These are phyloP conservation scores for Gephyroberyx darwinii DNA, from an alignment of 2,797 vertebrate genomes.

Conservation along the genomic window DNA sequence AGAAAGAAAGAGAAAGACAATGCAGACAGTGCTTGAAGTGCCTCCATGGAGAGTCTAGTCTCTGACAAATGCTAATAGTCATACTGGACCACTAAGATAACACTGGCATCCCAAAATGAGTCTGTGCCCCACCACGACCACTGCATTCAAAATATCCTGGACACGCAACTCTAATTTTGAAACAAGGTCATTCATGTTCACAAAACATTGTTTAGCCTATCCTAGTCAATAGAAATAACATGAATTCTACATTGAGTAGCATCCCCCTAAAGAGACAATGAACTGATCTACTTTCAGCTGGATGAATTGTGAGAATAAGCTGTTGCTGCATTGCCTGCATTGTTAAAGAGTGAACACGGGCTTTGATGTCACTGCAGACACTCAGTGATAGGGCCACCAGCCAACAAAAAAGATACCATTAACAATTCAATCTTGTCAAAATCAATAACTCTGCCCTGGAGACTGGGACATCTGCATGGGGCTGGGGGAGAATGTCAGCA, in stretches of 20 bases:
- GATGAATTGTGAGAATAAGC: conserved; percentile 27
- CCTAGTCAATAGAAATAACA: conserved; percentile 8
- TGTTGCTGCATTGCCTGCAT: neutral
- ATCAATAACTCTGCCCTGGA: conserved; percentile 45
- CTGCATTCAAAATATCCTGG: conserved; percentile 22
- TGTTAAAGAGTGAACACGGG: conserved; percentile 10
- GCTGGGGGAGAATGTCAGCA: conserved; percentile 39
- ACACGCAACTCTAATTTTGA: conserved; percentile 22
- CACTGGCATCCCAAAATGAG: neutral
- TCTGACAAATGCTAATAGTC: conserved; percentile 11
- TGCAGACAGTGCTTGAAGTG: neutral
- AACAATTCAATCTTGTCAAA: conserved; percentile 56
- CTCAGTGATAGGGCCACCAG: conserved; percentile 13
- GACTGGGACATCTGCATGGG: conserved; percentile 42
- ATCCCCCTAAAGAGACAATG: conserved; percentile 12
- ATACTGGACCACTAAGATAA: neutral
- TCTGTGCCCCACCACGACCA: conserved; percentile 19
- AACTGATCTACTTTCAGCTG: conserved; percentile 15
- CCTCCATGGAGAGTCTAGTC: too few species aligned
- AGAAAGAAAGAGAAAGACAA: neutral
- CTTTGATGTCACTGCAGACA: conserved; percentile 28
- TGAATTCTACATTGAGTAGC: conserved; percentile 2
- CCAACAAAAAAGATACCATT: conserved; percentile 37
- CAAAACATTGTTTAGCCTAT: conserved; percentile 4
- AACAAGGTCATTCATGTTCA: conserved; percentile 24